Evolutionary conservation across 2,113 vertebrate genomes (phyloP), one percentile per base, ranked within the genome.

Genomic region (Notechis scutatus): DNA sequence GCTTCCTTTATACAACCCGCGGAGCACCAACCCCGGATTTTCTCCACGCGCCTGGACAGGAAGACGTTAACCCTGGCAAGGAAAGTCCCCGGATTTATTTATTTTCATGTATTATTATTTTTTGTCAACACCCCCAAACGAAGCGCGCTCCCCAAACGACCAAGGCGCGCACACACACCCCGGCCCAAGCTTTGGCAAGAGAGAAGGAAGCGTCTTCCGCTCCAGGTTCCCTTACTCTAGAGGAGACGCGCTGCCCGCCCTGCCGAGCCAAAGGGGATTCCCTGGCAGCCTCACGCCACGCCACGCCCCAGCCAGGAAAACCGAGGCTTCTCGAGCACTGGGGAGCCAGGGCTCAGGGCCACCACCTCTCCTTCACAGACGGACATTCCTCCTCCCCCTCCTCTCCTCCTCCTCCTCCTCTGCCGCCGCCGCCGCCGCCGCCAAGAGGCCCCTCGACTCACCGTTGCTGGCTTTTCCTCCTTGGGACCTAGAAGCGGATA

Each of bases 1-100:
- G 95, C 92, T 92, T 90, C 91, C 93, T 55, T 20, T 47, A 42
- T 18, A 50, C n/a, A 23, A 81, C 8, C 39, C 29, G 74, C 15
- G 24, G 14, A 45, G 55, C 69, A 59, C 69, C 34, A 89, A 24
- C 29, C 9, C 4, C 55, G 52, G 47, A 54, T 61, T 74, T 88
- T 87, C 23, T 42, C 18, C 18, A 61, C 23, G 20, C 69, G 20
- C 86, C n/a, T 24, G 69, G 26, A 23, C 8, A 69, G 86, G 59
- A 24, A 69, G 11, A 18, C 74, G 15, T 34, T 39, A 6, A 50
- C 14, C 10, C 50, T 52, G 50, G 55, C 74, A 61, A 39, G 64
- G 23, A 61, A 88, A 50, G 50, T 50, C 24, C 50, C 39, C 24
- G 24, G 59, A 15, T 74, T 45, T 39, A n/a, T 61, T 26, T 59